These are phyloP conservation scores for Apotomis capreana DNA, from an alignment of 2,888 invertebrate species.

Conservation along the genomic window DNA sequence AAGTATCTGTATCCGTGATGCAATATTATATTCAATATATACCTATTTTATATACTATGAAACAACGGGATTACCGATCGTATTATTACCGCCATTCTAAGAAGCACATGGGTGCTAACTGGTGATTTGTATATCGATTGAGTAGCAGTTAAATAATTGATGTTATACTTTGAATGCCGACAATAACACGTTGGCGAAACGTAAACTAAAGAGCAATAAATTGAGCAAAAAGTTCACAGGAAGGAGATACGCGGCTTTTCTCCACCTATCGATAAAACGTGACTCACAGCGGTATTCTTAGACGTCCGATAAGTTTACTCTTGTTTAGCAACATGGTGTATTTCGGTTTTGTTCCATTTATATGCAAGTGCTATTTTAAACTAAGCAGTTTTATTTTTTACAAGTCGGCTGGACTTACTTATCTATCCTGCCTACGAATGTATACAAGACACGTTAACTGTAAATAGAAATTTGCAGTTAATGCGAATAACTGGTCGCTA, in stretches of 20 bases:
- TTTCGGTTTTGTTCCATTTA: slow-evolving; percentile 37
- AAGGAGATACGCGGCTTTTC: slow-evolving; percentile 46
- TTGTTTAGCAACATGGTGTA: slow-evolving; percentile 39
- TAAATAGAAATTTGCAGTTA: background rate
- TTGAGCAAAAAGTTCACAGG: slow-evolving; percentile 47
- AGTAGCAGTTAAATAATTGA: slow-evolving; percentile 20
- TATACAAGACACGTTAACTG: too few relatives aligned
- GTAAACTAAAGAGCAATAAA: slow-evolving; percentile 53
- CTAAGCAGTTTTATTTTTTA: slow-evolving; percentile 4
- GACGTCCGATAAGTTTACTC: slow-evolving; percentile 40
- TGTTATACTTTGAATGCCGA: slow-evolving; percentile 24
- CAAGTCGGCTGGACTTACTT: background rate
- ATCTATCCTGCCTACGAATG: too few relatives aligned
- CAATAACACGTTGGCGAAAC: slow-evolving; percentile 25
- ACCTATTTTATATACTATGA: background rate
- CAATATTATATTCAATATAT: background rate
- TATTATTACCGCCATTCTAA: slow-evolving; percentile 46
- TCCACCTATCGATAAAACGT: slow-evolving; percentile 50
- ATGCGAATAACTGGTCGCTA: background rate
- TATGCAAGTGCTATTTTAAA: slow-evolving; percentile 32
- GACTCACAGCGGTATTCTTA: slow-evolving; percentile 45
- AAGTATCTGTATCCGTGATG: background rate
- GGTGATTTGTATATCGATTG: slow-evolving; percentile 48
- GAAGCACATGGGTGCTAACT: slow-evolving; percentile 47
- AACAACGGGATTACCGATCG: slow-evolving; percentile 9